A percentile compares a stretch with the other conserved stretches of the same genome.
phyloP scores from a whole-genome alignment of 2,888 invertebrate genomes.

The Apoderus coryli region DNA sequence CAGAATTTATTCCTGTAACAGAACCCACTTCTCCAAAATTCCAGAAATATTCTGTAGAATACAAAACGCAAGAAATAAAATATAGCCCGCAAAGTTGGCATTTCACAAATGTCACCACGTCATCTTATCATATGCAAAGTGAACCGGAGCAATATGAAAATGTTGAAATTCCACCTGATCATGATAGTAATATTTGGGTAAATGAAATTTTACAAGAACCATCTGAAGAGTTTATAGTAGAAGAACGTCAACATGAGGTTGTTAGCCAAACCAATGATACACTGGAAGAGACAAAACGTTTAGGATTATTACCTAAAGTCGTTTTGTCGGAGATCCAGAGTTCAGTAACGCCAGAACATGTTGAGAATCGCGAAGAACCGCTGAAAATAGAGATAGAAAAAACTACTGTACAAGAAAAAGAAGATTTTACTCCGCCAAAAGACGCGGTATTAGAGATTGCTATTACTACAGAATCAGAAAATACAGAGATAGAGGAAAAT shows the following conservation, averaged over 20 bases:
- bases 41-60: slow-evolving; percentile 8
- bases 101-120: slow-evolving; percentile 17
- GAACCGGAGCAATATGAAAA: slow-evolving; percentile 20
- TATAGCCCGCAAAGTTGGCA: slow-evolving; percentile 17
- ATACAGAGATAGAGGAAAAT: slow-evolving; percentile 4
- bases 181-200: slow-evolving; percentile 26
- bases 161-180: slow-evolving; percentile 25
- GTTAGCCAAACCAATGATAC: slow-evolving; percentile 8
- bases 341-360: slow-evolving; percentile 14
- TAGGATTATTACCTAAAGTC: slow-evolving; percentile 22
- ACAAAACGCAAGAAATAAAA: slow-evolving; percentile 1
- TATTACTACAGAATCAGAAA: slow-evolving; percentile 1
- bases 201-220: slow-evolving; percentile 25
- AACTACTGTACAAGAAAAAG: slow-evolving; percentile 9
- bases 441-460: slow-evolving; percentile 1
- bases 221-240: slow-evolving; percentile 14
- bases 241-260: slow-evolving; percentile 9
- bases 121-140: slow-evolving; percentile 18
- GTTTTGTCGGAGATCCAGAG: slow-evolving; percentile 21
- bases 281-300: slow-evolving; percentile 17
- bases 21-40: no score
- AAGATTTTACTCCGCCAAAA: slow-evolving; percentile 6
- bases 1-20: slow-evolving; percentile 28
- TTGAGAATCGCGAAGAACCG: background rate
- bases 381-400: slow-evolving; percentile 6